These are phyloP conservation scores for Plectropomus leopardus DNA, from an alignment of 2,113 vertebrate species.

Conservation along the genomic window DNA sequence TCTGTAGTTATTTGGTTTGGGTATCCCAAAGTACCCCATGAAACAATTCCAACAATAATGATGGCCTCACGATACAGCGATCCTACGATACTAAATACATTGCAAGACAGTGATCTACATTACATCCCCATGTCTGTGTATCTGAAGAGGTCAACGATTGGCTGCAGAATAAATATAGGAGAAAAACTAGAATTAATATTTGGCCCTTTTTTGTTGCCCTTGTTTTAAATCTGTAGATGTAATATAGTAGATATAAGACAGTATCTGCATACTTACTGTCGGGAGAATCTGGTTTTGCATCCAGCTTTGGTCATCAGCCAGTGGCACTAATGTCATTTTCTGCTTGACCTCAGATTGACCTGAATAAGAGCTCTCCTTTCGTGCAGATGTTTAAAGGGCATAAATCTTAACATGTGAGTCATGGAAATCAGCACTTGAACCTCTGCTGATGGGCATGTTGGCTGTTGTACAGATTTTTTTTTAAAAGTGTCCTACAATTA, in stretches of 20 bases:
- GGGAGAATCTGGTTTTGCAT: not conserved
- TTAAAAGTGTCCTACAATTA: not conserved
- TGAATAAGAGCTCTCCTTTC: not conserved
- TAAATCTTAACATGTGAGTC: slow-evolving; percentile 1
- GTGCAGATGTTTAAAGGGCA: not conserved
- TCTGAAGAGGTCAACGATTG: too few relatives aligned
- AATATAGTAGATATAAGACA: not conserved
- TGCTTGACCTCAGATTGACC: not conserved
- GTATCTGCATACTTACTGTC: not conserved
- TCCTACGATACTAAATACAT: too few relatives aligned
- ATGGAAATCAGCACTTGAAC: slow-evolving; percentile 1
- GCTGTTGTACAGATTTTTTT: not conserved
- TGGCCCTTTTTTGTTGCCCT: too few relatives aligned
- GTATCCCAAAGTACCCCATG: too few relatives aligned
- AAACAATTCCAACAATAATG: too few relatives aligned
- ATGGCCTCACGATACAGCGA: too few relatives aligned
- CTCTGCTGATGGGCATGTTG: not conserved
- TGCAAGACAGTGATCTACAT: too few relatives aligned
- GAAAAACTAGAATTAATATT: too few relatives aligned
- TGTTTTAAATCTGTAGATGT: not conserved
- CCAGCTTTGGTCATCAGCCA: slow-evolving; percentile 14
- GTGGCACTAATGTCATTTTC: not conserved
- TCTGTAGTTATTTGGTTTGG: not conserved
- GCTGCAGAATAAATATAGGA: too few relatives aligned
- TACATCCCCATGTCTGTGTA: too few relatives aligned